phyloP scores from a whole-genome alignment of 2,888 invertebrate genomes.

The Cerastis rubricosa region DNA sequence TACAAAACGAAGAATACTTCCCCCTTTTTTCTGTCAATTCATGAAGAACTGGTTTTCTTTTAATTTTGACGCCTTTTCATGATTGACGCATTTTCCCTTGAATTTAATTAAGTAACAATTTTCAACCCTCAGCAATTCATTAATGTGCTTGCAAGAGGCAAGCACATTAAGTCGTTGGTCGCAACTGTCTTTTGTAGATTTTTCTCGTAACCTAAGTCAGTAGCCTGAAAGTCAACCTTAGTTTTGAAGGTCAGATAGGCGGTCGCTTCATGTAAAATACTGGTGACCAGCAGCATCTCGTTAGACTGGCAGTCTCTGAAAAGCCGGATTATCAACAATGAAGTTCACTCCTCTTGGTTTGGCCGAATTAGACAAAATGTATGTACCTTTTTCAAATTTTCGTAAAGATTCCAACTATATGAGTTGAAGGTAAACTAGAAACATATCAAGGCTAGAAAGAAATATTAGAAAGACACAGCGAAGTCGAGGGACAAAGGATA shows the following conservation, averaged over 20 bases:
- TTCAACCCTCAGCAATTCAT: background rate
- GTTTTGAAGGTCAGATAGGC: background rate
- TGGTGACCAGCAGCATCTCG: background rate
- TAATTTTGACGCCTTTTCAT: background rate
- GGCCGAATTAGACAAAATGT: no score
- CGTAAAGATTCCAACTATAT: background rate
- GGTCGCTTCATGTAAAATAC: background rate
- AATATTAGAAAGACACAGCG: slow-evolving; percentile 12
- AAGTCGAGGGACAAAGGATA: slow-evolving; percentile 4
- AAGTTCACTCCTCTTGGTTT: background rate
- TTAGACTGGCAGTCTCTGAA: background rate
- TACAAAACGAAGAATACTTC: slow-evolving; percentile 14
- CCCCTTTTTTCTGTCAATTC: background rate
- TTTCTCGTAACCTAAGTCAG: background rate
- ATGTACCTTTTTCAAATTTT: no score
- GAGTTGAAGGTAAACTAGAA: background rate
- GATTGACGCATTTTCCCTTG: background rate
- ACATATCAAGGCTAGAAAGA: slow-evolving; percentile 22
- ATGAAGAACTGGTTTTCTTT: slow-evolving; percentile 10
- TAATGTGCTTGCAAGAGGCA: no score
- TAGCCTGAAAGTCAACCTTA: background rate
- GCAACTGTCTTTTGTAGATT: background rate
- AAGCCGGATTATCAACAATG: background rate
- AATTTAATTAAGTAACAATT: background rate
- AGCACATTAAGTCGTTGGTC: background rate